These are phyloP conservation scores for Nyleta sp. DNA, from an alignment of 2,888 invertebrate genomes.

Conservation along the genomic window DNA sequence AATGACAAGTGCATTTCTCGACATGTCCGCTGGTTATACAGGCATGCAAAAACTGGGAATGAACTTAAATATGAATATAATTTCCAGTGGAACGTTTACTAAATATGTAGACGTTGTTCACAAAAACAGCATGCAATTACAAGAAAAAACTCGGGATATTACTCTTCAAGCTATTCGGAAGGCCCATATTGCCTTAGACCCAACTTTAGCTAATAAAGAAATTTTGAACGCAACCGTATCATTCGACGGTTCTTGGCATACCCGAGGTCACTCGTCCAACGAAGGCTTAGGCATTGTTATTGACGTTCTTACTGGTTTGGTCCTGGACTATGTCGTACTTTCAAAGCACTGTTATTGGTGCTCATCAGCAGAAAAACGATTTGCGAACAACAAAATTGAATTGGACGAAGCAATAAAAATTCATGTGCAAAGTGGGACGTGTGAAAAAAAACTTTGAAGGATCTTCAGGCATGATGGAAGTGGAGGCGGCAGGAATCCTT, in stretches of 20 bases:
- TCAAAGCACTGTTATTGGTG: constrained; percentile 10
- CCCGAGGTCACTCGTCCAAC: constrained; percentile 31
- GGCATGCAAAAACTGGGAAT: constrained; percentile 18
- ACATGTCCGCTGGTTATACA: constrained; percentile 16
- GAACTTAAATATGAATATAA: constrained; percentile 13
- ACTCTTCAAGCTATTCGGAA: constrained; percentile 22
- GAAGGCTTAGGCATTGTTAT: constrained; percentile 24
- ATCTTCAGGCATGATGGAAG: constrained; percentile 29
- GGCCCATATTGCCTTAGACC: background rate
- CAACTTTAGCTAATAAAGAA: constrained; percentile 2
- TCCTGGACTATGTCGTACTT: constrained; percentile 27
- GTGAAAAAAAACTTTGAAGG: constrained; percentile 30
- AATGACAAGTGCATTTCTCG: constrained; percentile 17
- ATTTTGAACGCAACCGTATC: constrained; percentile 23
- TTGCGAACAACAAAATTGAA: constrained; percentile 12
- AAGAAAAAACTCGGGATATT: constrained; percentile 9
- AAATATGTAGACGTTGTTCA: constrained; percentile 2
- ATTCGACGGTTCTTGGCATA: constrained; percentile 33
- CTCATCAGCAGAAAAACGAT: constrained; percentile 3
- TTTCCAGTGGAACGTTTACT: background rate
- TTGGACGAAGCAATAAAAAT: constrained; percentile 11
- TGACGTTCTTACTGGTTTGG: constrained; percentile 23
- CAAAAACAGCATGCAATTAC: constrained; percentile 4
- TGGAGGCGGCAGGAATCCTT: constrained; percentile 18
- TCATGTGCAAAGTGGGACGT: constrained; percentile 10